Percentiles rank a stretch among this genome's conserved stretches.
Evolutionary conservation across 2,797 vertebrate genomes (phyloP).

Genomic region (Pachyuromys duprasi): DNA sequence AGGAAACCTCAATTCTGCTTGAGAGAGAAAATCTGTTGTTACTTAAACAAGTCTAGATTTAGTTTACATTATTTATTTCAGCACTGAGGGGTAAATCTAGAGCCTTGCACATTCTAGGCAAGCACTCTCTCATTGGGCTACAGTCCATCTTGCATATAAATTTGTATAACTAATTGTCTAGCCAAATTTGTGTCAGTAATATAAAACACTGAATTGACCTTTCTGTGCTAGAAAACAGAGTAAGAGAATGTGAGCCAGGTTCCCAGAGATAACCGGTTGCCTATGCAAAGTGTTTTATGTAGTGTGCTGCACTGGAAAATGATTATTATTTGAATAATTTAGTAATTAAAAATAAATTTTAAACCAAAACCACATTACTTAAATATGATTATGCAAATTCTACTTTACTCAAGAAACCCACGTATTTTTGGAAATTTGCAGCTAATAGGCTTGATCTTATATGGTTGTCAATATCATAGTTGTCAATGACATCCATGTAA

Average conservation of each 20-base stretch:
- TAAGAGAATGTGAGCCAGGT: slow-evolving; percentile 13
- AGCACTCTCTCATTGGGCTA: not conserved
- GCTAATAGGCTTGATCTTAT: not conserved
- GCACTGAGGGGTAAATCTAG: not conserved
- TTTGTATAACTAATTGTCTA: slow-evolving; percentile 61
- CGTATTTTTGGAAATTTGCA: slow-evolving; percentile 17
- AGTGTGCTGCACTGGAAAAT: not conserved
- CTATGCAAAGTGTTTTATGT: not conserved
- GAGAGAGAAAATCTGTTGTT: slow-evolving; percentile 44
- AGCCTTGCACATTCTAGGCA: not conserved
- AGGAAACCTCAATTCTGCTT: slow-evolving; percentile 20
- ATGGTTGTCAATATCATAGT: not conserved
- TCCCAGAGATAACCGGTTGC: slow-evolving; percentile 16
- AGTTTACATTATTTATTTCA: slow-evolving; percentile 22
- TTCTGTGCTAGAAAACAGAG: slow-evolving; percentile 25
- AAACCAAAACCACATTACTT: slow-evolving; percentile 19
- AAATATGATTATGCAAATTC: slow-evolving; percentile 39
- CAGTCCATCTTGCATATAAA: not conserved
- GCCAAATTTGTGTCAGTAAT: slow-evolving; percentile 40
- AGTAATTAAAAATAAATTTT: slow-evolving; percentile 6
- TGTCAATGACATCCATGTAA: not conserved
- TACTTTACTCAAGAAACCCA: not conserved
- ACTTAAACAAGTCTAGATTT: slow-evolving; percentile 44
- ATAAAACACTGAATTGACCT: slow-evolving; percentile 51
- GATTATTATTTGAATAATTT: slow-evolving; percentile 41